Percentiles rank a stretch among this genome's conserved stretches.
phyloP scores from a whole-genome alignment of 1,140 invertebrate genomes.

The Triops longicaudatus region DNA sequence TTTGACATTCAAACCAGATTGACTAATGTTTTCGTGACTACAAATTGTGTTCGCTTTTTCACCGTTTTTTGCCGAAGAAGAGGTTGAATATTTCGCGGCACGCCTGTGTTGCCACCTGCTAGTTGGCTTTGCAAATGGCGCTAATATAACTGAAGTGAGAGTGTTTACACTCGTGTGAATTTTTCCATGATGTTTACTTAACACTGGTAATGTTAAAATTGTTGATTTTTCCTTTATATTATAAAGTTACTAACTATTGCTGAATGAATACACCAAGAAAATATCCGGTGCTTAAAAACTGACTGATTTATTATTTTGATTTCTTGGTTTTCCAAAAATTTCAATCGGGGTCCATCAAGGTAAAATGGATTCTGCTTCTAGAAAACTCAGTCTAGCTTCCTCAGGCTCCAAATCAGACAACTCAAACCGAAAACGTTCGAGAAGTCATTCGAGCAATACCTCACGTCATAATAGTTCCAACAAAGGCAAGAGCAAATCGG shows the following conservation, averaged over 20 bases:
- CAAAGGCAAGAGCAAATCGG: not conserved
- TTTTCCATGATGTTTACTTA: not conserved
- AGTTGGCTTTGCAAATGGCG: too few relatives aligned
- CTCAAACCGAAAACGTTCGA: not conserved
- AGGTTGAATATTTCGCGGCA: too few relatives aligned
- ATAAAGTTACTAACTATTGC: not conserved
- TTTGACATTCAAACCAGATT: too few relatives aligned
- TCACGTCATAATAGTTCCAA: not conserved
- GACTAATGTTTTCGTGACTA: too few relatives aligned
- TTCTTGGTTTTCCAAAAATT: not conserved
- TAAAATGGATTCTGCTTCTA: not conserved
- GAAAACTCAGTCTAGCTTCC: not conserved
- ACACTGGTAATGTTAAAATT: not conserved
- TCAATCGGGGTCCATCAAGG: not conserved
- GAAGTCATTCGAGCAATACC: not conserved
- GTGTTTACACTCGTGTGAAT: not conserved
- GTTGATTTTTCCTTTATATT: not conserved
- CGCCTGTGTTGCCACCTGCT: too few relatives aligned
- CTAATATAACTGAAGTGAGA: too few relatives aligned
- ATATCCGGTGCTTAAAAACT: not conserved
- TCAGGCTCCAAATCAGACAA: not conserved
- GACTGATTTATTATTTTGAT: not conserved
- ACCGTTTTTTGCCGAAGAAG: too few relatives aligned
- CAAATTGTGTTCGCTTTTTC: too few relatives aligned
- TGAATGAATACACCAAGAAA: not conserved